Evolutionary conservation across 2,113 vertebrate species (phyloP), one percentile per base, ranked within the genome.

Genomic region (Ranitomeya variabilis): DNA sequence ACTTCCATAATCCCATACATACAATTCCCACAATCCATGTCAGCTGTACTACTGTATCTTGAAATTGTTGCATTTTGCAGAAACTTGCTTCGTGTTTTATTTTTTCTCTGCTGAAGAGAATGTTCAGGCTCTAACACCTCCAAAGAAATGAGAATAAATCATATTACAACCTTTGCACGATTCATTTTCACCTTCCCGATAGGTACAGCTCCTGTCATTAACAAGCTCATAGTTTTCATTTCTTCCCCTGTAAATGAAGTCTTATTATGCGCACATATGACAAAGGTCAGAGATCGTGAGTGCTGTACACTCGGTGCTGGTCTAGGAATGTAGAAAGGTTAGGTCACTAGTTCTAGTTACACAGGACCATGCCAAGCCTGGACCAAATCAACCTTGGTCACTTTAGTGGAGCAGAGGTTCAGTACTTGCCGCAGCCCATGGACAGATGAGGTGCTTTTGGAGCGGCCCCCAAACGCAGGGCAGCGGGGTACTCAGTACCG

Each of bases 81-180:
- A 83, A 52, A 67, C 54, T 67, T 3, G 45, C 6, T 52, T 9
- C 1, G 51, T 19, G 18, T 15, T 67, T 23, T 62, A 62, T 78
- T 64, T 37, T 78, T 12, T 26, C 18, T 86, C 57, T 45, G 23
- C 51, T 60, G 15, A 86, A 86, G 19, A 15, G 74, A 79, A 54
- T 15, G 26, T 69, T 23, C n/a, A 23, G n/a, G 14, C 67, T 87
- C 54, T 87, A 67, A 54, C 51, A 67, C 45, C 78, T 55, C 55
- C 7, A 52, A n/a, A n/a, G n/a, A 86, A 86, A 79, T 51, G 15
- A 59, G 18, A 78, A 80, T 87, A 78, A 81, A 71, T 80, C 80
- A 67, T 88, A 60, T 60, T 59, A 71, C 79, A 82, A 55, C 76
- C 80, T 82, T 51, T 88, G 51, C 62, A 54, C 13, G 7, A 73